Evolutionary conservation across 1,140 invertebrate genomes (phyloP), one percentile per base, ranked within the genome.

Genomic region (Heliconius nattereri): DNA sequence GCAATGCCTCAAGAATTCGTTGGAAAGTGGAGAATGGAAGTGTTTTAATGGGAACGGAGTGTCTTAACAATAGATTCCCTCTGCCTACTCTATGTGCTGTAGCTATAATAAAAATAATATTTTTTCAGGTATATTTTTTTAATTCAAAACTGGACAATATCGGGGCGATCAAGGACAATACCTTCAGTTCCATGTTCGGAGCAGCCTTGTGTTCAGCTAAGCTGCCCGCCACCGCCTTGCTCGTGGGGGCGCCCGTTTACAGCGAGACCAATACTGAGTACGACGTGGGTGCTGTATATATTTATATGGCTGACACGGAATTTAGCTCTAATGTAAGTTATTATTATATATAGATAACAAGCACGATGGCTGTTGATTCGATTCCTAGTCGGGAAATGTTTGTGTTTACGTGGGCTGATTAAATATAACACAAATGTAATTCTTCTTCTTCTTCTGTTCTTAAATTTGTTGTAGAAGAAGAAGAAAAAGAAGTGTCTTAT

Each of bases 181-280:
- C 81, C 0, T 73, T 89, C 7, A 87, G 88, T 0, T 79, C 84
- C 2, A 76, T 86, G 73, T 91, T 87, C 26, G 89, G 89, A 1
- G 89, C 86, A 26, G 75, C 78, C 2, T 49, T 90, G 19, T 87
- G 86, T 29, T 66, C 83, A 1, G 80, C 82, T 0, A 73, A 78
- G 1, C 35, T 92, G 0, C 75, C 70, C 0, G 70, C 52, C 0
- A 40, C 78, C 19, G 83, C 84, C 5, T 45, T 92, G 1, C 66
- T 93, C 0, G 85, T 93, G 0, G 91, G 90, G 0, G 89, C 92
- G 3, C 91, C 92, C 0, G 80, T 85, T 0, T 86, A 37, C 73
- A 83, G 54, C 74, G 37, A 11, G 11, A 83, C 20, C 52, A 19
- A 49, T 3, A 1, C 73, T 1, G 29, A 40, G 3, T 81, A 84